A percentile compares a stretch with the other conserved stretches of the same genome.
These are phyloP conservation scores for Phyllostomus hastatus DNA, from an alignment of 2,113 vertebrate species.

Conservation along the genomic window DNA sequence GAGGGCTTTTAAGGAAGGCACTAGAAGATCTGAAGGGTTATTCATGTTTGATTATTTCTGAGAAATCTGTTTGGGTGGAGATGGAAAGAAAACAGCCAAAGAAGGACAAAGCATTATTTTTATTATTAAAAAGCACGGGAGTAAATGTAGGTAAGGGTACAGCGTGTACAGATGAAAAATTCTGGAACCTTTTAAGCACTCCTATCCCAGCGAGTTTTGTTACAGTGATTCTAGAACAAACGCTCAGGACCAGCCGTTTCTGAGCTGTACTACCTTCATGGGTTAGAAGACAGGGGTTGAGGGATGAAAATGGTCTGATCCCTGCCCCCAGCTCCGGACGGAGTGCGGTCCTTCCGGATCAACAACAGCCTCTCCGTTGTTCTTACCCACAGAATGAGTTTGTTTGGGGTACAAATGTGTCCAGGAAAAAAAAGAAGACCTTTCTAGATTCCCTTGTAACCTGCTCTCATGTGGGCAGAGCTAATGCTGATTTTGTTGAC, in stretches of 20 bases:
- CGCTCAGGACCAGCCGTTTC: not conserved
- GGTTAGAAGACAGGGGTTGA: not conserved
- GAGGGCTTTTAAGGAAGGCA: slow-evolving; percentile 1
- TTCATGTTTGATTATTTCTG: slow-evolving; percentile 59
- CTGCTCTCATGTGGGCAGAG: not conserved
- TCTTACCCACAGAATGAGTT: not conserved
- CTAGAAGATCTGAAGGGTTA: slow-evolving; percentile 44
- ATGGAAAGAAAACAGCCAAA: slow-evolving; percentile 13
- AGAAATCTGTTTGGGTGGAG: slow-evolving; percentile 14
- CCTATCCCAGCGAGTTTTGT: not conserved
- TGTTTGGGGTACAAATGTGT: not conserved
- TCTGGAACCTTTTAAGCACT: not conserved
- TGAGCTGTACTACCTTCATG: not conserved
- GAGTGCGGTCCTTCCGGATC: not conserved
- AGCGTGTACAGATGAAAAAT: not conserved
- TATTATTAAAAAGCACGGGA: not conserved
- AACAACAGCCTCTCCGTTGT: not conserved
- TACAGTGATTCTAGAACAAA: not conserved
- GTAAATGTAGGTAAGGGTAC: not conserved
- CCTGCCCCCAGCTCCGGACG: rapidly evolving
- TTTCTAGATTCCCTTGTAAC: not conserved
- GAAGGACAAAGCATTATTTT: not conserved
- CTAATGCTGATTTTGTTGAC: not conserved
- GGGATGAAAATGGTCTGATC: not conserved
- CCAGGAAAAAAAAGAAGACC: not conserved